A percentile compares a stretch with the other conserved stretches of the same genome.
Conservation (phyloP, 2,113 vertebrate species). For the Abramis brama region DNA sequence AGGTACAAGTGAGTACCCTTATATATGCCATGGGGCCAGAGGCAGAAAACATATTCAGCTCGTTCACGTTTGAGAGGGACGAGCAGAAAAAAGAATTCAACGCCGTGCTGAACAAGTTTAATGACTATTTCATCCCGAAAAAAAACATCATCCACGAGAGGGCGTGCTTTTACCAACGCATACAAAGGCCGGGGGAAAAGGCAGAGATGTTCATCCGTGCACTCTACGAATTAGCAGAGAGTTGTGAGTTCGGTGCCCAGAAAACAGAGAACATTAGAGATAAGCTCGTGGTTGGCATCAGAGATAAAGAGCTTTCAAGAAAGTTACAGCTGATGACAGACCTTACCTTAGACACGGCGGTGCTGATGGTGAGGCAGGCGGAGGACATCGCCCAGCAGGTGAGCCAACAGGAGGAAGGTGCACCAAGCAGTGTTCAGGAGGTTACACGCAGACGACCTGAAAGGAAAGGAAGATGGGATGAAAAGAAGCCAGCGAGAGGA, state of each 20-base stretch:
- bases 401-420: no score
- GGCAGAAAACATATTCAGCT: not conserved
- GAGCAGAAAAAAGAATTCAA: not conserved
- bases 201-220: not conserved
- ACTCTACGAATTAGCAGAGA: conserved; percentile 12
- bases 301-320: conserved; percentile 34
- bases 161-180: not conserved
- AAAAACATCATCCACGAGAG: conserved; percentile 32
- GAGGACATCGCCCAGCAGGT: no score
- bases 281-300: conserved; percentile 32
- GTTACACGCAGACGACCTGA: conserved; percentile 9
- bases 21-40: not conserved
- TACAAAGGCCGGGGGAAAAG: not conserved
- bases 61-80: not conserved
- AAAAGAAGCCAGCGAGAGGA: not conserved
- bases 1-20: conserved; percentile 12
- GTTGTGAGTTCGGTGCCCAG: conserved; percentile 3
- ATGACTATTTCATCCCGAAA: conserved; percentile 21
- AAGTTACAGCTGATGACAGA: conserved; percentile 28
- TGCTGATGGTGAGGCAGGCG: no score
- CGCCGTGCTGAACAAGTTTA: not conserved
- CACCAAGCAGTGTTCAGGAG: not conserved
- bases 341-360: no score
- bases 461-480: not conserved
- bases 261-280: conserved; percentile 47